Evolutionary conservation across 2,888 invertebrate genomes (phyloP), one percentile per base, ranked within the genome.

Genomic region (Nebria salina): DNA sequence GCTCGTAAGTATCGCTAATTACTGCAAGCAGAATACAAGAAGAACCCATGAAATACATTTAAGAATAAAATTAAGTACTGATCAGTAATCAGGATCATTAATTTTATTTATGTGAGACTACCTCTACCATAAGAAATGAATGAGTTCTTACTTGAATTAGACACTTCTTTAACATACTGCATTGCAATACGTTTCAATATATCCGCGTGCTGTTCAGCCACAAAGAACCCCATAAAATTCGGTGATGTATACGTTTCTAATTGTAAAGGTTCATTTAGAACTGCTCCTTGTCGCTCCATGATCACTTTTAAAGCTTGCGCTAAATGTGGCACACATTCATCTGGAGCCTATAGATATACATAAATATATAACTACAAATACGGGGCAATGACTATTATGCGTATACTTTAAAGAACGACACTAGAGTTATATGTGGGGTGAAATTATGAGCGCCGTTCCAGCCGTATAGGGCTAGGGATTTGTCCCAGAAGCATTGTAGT

Each of bases 361-460:
- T 15, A n/a, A 73, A 34, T 42, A 9, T 42, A 2, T 41, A 42
- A 34, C 8, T 20, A 20, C n/a, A 66, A 11, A 11, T 66, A 66
- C 13, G 13, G 15, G 1, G 4, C 25, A n/a, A 34, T 34, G 34
- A 34, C 34, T 11, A 66, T 66, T 66, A 20, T 66, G 13, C 79
- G 5, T 84, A 84, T 91, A 95, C 96, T 91, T 95, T 95, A 86
- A 97, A 97, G 89, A 96, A 97, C 13, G 96, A 94, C 79, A 96
- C 95, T 78, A 97, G 90, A 7, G 97, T 97, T 83, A 97, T 95
- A 86, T 97, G 97, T 1, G 97, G 97, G 82, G 95, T 94, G 88
- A 94, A 96, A 87, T 96, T 96, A 86, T 97, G 97, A 0, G 96
- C 96, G 26, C 96, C 95, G 89, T 97, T 97, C 95, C 97, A 96